Percentiles rank a stretch among this genome's conserved stretches.
These are phyloP conservation scores for Cataglyphis altisquamis DNA, from an alignment of 2,888 invertebrate species.

Conservation along the genomic window DNA sequence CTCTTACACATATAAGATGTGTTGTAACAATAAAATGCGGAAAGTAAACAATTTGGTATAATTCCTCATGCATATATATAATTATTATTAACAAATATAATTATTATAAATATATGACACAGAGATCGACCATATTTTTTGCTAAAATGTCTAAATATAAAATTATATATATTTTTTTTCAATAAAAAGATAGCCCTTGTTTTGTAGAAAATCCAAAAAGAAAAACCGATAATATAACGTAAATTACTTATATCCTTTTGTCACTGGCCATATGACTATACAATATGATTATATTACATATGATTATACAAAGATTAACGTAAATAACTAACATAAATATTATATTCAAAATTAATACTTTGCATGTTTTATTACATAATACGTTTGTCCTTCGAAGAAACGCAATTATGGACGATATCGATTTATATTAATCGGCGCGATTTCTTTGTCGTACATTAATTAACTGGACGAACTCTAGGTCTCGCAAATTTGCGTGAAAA, in stretches of 20 bases:
- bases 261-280: conserved; percentile 36
- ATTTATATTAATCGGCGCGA: conserved; percentile 22
- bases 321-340: conserved; percentile 30
- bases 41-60: conserved; percentile 27
- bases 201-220: not conserved
- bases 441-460: conserved; percentile 31
- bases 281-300: not conserved
- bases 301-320: conserved; percentile 14
- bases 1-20: not conserved
- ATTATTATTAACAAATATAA: conserved; percentile 20
- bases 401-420: not conserved
- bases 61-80: not conserved
- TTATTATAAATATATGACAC: conserved; percentile 6
- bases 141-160: not conserved
- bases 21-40: conserved; percentile 7
- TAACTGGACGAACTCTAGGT: conserved; percentile 58
- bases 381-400: conserved; percentile 12
- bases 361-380: conserved; percentile 16
- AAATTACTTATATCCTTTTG: not conserved
- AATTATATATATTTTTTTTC: not conserved
- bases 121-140: not conserved
- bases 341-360: conserved; percentile 21
- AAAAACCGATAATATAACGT: conserved; percentile 4
- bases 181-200: conserved; percentile 19
- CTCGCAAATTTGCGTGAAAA: not conserved